Evolutionary conservation across 2,797 vertebrate genomes (phyloP), one percentile per base, ranked within the genome.

Genomic region (Gila robusta): DNA sequence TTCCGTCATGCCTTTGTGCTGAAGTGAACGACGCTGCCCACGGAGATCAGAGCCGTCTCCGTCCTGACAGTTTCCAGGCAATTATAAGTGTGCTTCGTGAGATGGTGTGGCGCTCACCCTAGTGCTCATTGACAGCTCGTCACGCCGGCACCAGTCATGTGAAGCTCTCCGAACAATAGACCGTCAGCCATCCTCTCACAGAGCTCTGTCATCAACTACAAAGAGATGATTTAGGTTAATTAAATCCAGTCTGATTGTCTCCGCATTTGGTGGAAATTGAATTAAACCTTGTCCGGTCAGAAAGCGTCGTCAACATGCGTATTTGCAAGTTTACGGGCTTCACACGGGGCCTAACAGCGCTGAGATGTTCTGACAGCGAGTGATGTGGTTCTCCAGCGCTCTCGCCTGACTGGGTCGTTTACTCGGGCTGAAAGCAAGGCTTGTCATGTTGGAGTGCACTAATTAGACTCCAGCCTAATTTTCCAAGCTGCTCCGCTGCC

Each of bases 401-500:
- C 94, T 88, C 97, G 97, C 96, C 96, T 96, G 95, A 97, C 96
- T 97, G 96, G 95, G 93, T 93, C 97, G 97, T 96, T 97, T 95
- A 97, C 93, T 95, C 96, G 96, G 95, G 95, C 97, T 98, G 96
- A 98, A 98, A 97, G 94, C 95, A 95, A 94, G 94, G 92, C 96
- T 97, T 97, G 97, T 98, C 97, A 97, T 95, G 95, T 97, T 97
- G 95, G 96, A 96, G 95, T 94, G 96, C 94, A 96, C 98, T 99
- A 98, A 99, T 97, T 98, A 97, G 97, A 95, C 96, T 96, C 95
- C 94, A 94, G 96, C 96, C 96, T 98, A 98, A 98, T 99, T 98
- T 97, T 96, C 95, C 96, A 96, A 96, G 97, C 97, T 96, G 96
- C 95, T 97, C 97, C 96, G 92, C 95, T 98, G 96, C 96, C 96